These are phyloP conservation scores for Petrocephalus microphthalmus DNA, from an alignment of 2,113 vertebrate genomes.

Conservation along the genomic window DNA sequence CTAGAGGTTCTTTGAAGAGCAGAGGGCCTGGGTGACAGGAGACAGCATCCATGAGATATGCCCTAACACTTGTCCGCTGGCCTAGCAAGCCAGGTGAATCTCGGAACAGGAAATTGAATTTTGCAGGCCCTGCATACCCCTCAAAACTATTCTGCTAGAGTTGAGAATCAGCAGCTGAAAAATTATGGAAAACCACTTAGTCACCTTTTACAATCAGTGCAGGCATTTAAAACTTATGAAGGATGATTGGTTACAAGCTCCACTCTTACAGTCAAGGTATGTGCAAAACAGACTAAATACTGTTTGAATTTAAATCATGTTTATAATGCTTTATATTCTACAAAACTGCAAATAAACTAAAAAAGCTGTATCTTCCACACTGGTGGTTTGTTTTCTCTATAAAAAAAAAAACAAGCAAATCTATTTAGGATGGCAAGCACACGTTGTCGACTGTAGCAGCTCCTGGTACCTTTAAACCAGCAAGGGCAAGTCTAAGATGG, in stretches of 20 bases:
- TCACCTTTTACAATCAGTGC: background rate
- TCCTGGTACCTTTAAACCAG: conserved; percentile 2
- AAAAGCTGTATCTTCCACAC: background rate
- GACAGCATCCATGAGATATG: conserved; percentile 9
- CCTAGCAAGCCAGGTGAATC: conserved; percentile 25
- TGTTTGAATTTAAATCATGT: background rate
- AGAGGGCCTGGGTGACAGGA: background rate
- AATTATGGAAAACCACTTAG: conserved; percentile 1
- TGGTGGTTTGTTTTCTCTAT: background rate
- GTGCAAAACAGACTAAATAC: background rate
- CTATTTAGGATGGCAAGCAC: background rate
- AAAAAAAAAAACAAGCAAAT: background rate
- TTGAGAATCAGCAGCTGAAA: conserved; percentile 30
- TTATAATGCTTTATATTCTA: background rate
- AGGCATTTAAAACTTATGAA: background rate
- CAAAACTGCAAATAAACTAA: conserved; percentile 6
- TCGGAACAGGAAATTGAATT: conserved; percentile 35
- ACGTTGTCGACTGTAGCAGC: background rate
- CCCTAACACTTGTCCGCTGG: background rate
- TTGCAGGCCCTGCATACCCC: background rate
- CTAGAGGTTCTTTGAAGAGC: background rate
- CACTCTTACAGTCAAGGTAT: background rate
- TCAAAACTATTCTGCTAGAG: conserved; percentile 32
- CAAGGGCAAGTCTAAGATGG: background rate
- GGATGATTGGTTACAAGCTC: background rate